phyloP scores from a whole-genome alignment of 2,888 invertebrate genomes.

The Phyllotreta striolata region DNA sequence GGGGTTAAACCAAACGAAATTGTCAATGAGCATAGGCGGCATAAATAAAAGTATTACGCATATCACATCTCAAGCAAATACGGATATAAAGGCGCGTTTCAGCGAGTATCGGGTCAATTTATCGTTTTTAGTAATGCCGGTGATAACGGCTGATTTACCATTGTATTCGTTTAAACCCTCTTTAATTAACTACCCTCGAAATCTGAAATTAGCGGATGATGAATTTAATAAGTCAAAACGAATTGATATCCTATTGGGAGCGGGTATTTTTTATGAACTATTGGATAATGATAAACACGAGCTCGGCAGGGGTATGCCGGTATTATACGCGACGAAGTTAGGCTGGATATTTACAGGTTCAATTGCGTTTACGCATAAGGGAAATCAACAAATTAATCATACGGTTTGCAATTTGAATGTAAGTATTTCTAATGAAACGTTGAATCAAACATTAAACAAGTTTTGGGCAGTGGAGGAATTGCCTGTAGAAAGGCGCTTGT shows the following conservation, averaged over 20 bases:
- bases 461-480: slow-evolving; percentile 34
- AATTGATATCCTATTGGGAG: neutral
- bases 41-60: slow-evolving; percentile 22
- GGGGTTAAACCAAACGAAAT: slow-evolving; percentile 6
- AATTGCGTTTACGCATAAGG: neutral
- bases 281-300: neutral
- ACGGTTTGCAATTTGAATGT: neutral
- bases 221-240: neutral
- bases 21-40: slow-evolving; percentile 11
- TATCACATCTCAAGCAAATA: slow-evolving; percentile 1
- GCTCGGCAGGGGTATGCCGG: neutral
- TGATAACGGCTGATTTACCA: slow-evolving; percentile 29
- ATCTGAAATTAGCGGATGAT: slow-evolving; percentile 20
- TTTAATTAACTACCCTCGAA: slow-evolving; percentile 15
- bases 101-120: slow-evolving; percentile 19
- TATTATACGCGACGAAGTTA: slow-evolving; percentile 18
- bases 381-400: neutral
- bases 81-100: slow-evolving; percentile 23
- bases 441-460: neutral
- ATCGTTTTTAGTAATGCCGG: slow-evolving; percentile 22
- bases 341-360: slow-evolving; percentile 26
- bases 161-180: slow-evolving; percentile 8
- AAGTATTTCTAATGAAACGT: neutral
- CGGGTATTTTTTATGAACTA: slow-evolving; percentile 11
- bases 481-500: neutral